Base-by-base conservation (phyloP, 2,113 vertebrate species). In the Benitochromis conjunctus region DNA sequence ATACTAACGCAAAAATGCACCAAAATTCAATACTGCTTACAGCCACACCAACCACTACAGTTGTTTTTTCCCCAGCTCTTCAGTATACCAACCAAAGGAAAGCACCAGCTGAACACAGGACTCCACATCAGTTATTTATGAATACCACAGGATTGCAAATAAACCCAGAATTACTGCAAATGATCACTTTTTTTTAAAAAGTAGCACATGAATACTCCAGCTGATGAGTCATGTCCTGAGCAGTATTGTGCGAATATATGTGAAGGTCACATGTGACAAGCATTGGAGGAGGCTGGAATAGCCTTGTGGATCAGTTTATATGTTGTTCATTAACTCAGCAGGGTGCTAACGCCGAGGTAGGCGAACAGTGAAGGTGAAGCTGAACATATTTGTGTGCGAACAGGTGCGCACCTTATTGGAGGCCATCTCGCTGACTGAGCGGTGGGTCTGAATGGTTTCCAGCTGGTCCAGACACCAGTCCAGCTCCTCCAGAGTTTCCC, bases 391-490 rank as follows among this genome's bases (percentile, higher is more conserved):
- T 88, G 78, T 80, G 74, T 82, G 64, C 36, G 36, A 46, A 89
- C 83, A 66, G 87, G 80, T 83, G 83, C 43, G 66, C 90, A 97
- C 97, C 97, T 97, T 97, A 92, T 96, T 97, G 26, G 97, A 98
- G 7, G 98, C 98, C 98, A 98, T 98, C 89, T 98, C 98, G 26
- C 98, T 98, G 94, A 98, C 98, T 0, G 97, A 98, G 86, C 98
- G 98, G 90, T 98, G 97, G 16, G 98, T 98, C 94, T 98, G 98
- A 90, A 98, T 96, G 84, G 97, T 97, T 94, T 98, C 98, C 93
- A 98, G 93, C 92, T 98, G 98, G 90, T 98, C 98, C 94, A 98
- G 94, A 93, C 98, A 98, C 98, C 98, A 98, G 93, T 98, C 98
- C 90, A 98, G 94, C 91, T 98, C 98, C 87, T 98, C 97, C 96